Conservation (phyloP, 2,888 invertebrate genomes). For the Troilus luridus region DNA sequence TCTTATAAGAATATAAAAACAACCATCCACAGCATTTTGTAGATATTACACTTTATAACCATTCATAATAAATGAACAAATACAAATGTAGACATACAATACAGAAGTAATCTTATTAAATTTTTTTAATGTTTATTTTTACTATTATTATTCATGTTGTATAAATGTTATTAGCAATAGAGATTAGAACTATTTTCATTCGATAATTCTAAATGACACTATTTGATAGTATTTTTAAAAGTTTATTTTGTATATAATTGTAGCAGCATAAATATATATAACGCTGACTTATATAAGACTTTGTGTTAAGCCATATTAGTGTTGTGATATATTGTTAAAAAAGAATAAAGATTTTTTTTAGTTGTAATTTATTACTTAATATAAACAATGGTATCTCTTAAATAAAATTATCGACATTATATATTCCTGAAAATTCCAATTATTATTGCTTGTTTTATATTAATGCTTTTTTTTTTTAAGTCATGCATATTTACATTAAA, state of each 20-base stretch:
- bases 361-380: background rate
- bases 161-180: background rate
- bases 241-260: slow-evolving; percentile 23
- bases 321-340: slow-evolving; percentile 48
- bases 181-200: slow-evolving; percentile 22
- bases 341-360: slow-evolving; percentile 13
- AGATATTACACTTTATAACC: background rate
- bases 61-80: background rate
- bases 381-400: background rate
- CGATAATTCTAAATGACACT: background rate
- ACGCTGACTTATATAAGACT: slow-evolving; percentile 7
- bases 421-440: background rate
- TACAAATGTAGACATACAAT: background rate
- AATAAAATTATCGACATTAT: background rate
- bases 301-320: slow-evolving; percentile 47
- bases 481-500: too few relatives aligned
- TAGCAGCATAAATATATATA: background rate
- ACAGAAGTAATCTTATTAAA: background rate
- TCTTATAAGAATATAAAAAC: background rate
- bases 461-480: background rate
- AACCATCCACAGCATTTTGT: background rate
- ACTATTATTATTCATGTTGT: background rate
- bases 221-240: slow-evolving; percentile 19
- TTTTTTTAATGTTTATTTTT: background rate
- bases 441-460: background rate